phyloP scores from a whole-genome alignment of 2,113 vertebrate genomes.

The Anolis sagrei region DNA sequence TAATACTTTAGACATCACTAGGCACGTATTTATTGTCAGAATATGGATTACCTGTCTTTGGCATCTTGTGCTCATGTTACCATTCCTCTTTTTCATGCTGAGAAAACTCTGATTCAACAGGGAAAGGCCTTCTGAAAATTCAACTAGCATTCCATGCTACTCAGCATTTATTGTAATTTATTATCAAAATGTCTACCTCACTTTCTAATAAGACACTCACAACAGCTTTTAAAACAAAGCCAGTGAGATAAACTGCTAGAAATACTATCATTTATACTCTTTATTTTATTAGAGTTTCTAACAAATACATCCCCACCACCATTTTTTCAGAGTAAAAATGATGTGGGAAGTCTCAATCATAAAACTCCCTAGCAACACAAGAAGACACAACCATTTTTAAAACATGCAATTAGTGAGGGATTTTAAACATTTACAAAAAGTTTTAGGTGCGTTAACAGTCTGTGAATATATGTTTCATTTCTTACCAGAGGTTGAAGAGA shows the following conservation, averaged over 20 bases:
- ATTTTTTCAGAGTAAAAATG: background rate
- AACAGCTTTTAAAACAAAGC: background rate
- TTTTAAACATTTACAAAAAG: background rate
- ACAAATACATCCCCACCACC: background rate
- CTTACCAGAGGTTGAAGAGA: slow-evolving; percentile 96
- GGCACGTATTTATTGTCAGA: background rate
- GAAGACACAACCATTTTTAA: background rate
- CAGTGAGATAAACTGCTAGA: background rate
- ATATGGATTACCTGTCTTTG: background rate
- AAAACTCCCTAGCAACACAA: background rate
- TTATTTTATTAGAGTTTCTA: background rate
- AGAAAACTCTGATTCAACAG: background rate
- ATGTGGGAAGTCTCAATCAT: background rate
- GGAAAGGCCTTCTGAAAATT: background rate
- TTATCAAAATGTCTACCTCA: background rate
- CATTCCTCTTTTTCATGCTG: background rate
- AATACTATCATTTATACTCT: background rate
- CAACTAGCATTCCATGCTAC: background rate
- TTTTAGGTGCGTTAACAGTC: background rate
- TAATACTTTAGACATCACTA: background rate
- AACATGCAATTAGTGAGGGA: background rate
- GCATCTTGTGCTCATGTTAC: background rate
- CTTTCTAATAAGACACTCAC: background rate
- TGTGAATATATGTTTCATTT: background rate
- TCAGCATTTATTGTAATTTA: background rate